phyloP scores from a whole-genome alignment of 1,140 invertebrate species.

The Diabrotica virgifera region DNA sequence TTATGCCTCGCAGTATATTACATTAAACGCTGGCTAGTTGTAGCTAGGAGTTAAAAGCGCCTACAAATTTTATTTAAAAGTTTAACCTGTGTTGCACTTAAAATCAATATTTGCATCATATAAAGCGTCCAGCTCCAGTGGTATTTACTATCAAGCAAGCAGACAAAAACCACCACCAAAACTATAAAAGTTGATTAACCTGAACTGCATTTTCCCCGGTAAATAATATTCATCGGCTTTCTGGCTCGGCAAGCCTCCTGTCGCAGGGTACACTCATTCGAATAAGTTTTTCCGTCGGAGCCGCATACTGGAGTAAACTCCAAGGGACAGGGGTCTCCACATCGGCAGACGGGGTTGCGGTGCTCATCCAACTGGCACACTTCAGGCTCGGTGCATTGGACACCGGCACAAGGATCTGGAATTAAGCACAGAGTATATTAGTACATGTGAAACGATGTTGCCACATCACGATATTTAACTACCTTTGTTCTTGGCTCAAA shows the following conservation, averaged over 20 bases:
- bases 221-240: conserved; percentile 71
- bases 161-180: neutral
- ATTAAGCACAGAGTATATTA: conserved; percentile 5
- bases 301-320: conserved; percentile 83
- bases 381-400: conserved; percentile 75
- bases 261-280: conserved; percentile 77
- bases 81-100: no score
- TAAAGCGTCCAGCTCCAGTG: neutral
- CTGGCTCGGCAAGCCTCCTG: conserved; percentile 72
- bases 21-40: no score
- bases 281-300: conserved; percentile 82
- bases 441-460: neutral
- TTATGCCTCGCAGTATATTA: no score
- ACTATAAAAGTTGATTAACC: conserved; percentile 51
- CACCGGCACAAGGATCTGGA: conserved; percentile 78
- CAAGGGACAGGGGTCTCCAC: conserved; percentile 73
- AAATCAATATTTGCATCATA: no score
- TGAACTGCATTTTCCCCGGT: conserved; percentile 74
- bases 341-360: conserved; percentile 74
- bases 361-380: conserved; percentile 79
- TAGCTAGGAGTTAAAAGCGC: no score
- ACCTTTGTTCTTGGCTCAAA: no score
- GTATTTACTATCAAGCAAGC: neutral
- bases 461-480: no score
- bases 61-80: no score